Evolutionary conservation across 2,888 invertebrate genomes (phyloP), one percentile per base, ranked within the genome.

Genomic region (Coronaproctus castanopsis): DNA sequence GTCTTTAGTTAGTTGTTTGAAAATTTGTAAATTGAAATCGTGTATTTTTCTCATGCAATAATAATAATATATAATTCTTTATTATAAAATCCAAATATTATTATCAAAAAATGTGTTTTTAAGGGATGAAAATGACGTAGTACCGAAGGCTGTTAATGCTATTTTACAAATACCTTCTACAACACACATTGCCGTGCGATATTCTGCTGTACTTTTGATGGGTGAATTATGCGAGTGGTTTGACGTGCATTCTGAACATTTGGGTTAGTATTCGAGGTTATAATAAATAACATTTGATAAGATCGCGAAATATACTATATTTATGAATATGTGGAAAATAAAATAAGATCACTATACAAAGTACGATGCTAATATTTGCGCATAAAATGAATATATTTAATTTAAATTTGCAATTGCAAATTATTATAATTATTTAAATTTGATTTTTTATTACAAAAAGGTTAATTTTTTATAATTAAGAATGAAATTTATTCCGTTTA

Each of bases 151-250:
- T 24, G 84, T 96, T 14, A 86, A 90, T 70, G 89, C 91, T 18
- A 88, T 96, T 62, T 74, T 95, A 50, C 82, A 82, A 64, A 80
- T 93, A 69, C 89, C 92, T 0, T 81, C 81, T 65, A 75, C 76
- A 62, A 80, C 83, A 0, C 96, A 96, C 71, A 77, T 87, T 24
- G 89, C 90, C 0, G 90, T 97, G 0, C 79, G 87, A 59, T 83
- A 86, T 70, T 95, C 95, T 0, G 89, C 92, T 66, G 82, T 92
- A 60, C 76, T 85, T 65, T 75, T 95, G 55, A 75, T 95, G 54
- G 93, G 92, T 1, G 92, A 95, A 74, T 76, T 95, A 50, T 85
- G 88, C 70, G 96, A 97, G 71, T 97, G 96, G 96, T 84, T 96
- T 54, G 87, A 91, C 68, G 79, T 80, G 66, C 92, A 95, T 74